Conservation (phyloP, 2,797 vertebrate genomes). For the Poeciliopsis presidionis region DNA sequence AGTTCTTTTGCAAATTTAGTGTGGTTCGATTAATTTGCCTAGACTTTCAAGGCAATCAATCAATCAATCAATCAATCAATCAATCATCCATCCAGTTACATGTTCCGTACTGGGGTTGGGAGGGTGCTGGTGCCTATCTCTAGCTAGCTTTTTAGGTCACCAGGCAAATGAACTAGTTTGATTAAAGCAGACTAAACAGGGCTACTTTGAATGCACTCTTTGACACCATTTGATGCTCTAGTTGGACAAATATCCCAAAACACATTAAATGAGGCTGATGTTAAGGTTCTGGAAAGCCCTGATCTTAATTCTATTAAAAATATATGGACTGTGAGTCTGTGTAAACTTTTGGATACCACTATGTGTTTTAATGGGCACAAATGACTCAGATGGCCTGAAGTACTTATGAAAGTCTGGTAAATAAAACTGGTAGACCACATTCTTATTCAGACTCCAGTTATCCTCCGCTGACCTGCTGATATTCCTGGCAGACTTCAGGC, state of each 20-base stretch:
- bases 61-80: too few species aligned
- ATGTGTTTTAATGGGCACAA: conserved; percentile 20
- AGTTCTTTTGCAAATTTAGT: too few species aligned
- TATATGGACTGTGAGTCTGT: background rate
- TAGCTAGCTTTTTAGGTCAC: too few species aligned
- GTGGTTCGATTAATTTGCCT: too few species aligned
- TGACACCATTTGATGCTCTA: background rate
- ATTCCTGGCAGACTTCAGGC: conserved; percentile 82
- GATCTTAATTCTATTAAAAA: background rate
- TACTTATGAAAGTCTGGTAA: conserved; percentile 28
- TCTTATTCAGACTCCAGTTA: conserved; percentile 18
- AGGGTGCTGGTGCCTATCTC: too few species aligned
- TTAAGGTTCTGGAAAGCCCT: background rate
- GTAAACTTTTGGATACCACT: background rate
- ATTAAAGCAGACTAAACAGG: too few species aligned
- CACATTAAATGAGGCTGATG: background rate
- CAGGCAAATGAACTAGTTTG: too few species aligned
- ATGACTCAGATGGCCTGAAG: conserved; percentile 18
- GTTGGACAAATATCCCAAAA: background rate
- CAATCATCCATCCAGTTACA: too few species aligned
- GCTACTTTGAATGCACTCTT: background rate
- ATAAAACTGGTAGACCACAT: conserved; percentile 46
- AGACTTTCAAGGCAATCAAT: too few species aligned
- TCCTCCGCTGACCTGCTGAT: conserved; percentile 85
- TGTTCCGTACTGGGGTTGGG: too few species aligned